Evolutionary conservation across 1,140 invertebrate genomes (phyloP).

Genomic region (Centruroides sculpturatus): DNA sequence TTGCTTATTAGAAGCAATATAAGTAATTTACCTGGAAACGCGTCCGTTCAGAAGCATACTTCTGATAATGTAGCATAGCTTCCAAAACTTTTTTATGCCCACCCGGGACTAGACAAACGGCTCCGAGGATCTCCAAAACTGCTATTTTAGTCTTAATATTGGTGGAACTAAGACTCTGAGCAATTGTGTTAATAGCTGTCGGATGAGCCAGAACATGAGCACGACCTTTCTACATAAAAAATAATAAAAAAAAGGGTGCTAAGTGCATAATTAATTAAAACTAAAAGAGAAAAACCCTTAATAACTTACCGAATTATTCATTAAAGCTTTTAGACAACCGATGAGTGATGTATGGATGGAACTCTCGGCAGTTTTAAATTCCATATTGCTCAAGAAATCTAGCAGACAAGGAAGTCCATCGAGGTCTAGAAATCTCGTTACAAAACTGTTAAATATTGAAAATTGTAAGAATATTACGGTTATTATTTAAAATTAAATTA

Average conservation of each 20-base stretch:
- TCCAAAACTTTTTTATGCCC: conserved; percentile 78
- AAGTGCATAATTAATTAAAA: background rate
- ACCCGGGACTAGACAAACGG: conserved; percentile 83
- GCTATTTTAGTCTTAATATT: conserved; percentile 88
- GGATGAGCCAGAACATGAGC: conserved; percentile 87
- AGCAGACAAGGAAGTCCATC: conserved; percentile 68
- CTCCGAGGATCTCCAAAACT: conserved; percentile 83
- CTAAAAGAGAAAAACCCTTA: background rate
- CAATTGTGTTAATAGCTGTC: conserved; percentile 81
- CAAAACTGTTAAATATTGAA: conserved; percentile 41
- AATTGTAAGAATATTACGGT: background rate
- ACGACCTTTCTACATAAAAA: conserved; percentile 50
- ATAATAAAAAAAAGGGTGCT: background rate
- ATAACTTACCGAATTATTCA: conserved; percentile 83
- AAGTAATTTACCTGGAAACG: conserved; percentile 52
- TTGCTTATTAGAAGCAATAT: too few relatives aligned
- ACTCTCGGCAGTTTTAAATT: conserved; percentile 65
- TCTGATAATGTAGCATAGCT: conserved; percentile 58
- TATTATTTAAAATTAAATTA: background rate
- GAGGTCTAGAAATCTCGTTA: conserved; percentile 78
- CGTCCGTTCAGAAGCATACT: conserved; percentile 69
- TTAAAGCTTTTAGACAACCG: conserved; percentile 83
- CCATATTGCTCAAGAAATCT: conserved; percentile 65
- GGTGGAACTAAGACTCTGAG: conserved; percentile 71
- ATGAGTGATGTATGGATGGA: conserved; percentile 74